Conservation (phyloP, 2,888 invertebrate genomes). For the Sarcophaga caerulescens region DNA sequence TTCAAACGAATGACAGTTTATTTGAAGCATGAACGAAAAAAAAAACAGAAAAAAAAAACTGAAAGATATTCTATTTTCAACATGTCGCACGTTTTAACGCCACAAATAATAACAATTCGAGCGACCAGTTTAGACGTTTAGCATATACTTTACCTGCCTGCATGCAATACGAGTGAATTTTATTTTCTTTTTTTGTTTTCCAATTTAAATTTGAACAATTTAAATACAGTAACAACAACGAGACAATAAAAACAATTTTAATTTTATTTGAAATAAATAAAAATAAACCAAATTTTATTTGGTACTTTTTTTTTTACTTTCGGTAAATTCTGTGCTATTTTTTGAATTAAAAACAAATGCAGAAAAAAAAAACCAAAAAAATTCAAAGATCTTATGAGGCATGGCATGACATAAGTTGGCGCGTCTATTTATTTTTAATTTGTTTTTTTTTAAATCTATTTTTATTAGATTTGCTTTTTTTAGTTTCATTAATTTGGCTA, state of each 20-base stretch:
- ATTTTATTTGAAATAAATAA: no score
- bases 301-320: no score
- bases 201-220: no score
- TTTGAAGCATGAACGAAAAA: slow-evolving; percentile 11
- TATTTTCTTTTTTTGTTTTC: no score
- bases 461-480: neutral
- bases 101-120: slow-evolving; percentile 9
- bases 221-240: no score
- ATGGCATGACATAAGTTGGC: slow-evolving; percentile 65
- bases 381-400: slow-evolving; percentile 60
- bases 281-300: no score
- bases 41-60: no score
- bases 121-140: neutral
- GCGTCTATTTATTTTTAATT: slow-evolving; percentile 48
- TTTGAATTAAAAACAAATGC: slow-evolving; percentile 29
- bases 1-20: slow-evolving; percentile 3
- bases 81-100: slow-evolving; percentile 60
- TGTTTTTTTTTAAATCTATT: neutral
- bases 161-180: no score
- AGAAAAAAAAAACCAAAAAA: neutral
- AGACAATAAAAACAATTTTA: no score
- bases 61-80: slow-evolving; percentile 47
- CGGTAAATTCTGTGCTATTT: slow-evolving; percentile 11
- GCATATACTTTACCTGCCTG: neutral
- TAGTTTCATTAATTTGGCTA: slow-evolving; percentile 29